These are phyloP conservation scores for Tinea pellionella DNA, from an alignment of 2,888 invertebrate species.

Conservation along the genomic window DNA sequence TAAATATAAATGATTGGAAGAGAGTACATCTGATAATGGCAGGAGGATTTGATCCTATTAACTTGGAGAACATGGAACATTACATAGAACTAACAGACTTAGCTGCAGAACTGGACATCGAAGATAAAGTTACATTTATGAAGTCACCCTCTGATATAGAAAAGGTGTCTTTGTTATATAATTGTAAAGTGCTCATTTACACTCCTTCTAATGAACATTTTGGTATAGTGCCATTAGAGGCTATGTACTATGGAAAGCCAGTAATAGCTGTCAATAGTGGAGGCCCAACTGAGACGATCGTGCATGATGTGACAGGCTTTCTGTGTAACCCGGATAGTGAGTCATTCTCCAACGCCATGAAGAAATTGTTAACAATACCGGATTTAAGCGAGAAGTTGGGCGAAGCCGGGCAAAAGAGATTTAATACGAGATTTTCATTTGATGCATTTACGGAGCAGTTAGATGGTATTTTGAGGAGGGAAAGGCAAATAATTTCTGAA, in stretches of 20 bases:
- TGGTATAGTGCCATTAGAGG: conserved; percentile 98
- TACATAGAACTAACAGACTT: conserved; percentile 79
- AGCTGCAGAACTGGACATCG: conserved; percentile 72
- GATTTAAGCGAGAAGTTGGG: conserved; percentile 77
- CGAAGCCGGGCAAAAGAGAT: conserved; percentile 77
- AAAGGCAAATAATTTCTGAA: conserved; percentile 53
- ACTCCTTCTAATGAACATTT: conserved; percentile 98
- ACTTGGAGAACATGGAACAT: conserved; percentile 88
- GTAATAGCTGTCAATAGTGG: conserved; percentile 96
- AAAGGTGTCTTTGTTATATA: conserved; percentile 84
- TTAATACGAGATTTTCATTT: conserved; percentile 86
- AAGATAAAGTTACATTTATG: conserved; percentile 82
- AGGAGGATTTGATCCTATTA: conserved; percentile 94
- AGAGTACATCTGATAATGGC: conserved; percentile 89
- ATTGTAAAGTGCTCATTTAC: conserved; percentile 86
- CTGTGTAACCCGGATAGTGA: conserved; percentile 77
- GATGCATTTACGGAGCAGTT: conserved; percentile 80
- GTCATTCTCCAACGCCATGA: conserved; percentile 84
- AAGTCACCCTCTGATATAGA: conserved; percentile 88
- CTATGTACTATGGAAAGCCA: conserved; percentile 93
- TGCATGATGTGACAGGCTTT: conserved; percentile 83
- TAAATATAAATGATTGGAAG: conserved; percentile 70
- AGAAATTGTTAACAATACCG: conserved; percentile 72
- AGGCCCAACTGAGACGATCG: conserved; percentile 94
- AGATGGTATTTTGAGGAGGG: conserved; percentile 62